Evolutionary conservation across 2,113 vertebrate species (phyloP), one percentile per base, ranked within the genome.

Genomic region (Oostethus manadensis): DNA sequence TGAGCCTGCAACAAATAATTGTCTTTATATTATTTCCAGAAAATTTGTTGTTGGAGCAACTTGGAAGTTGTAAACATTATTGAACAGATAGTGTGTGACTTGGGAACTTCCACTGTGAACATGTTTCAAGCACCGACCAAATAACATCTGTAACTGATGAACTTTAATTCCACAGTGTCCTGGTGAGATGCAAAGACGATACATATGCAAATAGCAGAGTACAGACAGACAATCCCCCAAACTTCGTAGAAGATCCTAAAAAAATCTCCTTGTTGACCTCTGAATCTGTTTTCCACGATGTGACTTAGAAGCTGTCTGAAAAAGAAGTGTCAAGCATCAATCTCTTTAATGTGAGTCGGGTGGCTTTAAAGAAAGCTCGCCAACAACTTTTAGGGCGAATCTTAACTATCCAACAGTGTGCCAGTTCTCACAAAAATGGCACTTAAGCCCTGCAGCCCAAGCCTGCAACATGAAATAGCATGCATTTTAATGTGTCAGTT

Each of bases 401-500:
- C 47, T 68, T 51, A 45, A 64, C 61, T 62, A 65, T 57, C 35
- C 29, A 54, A 47, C 16, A 4, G 3, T 20, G 66, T 73, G 83
- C 77, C 83, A 84, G 61, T 60, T 77, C 60, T 49, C 66, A 71
- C 63, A 78, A 71, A 84, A 78, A 75, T 86, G 70, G 64, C 76
- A 82, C 80, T 79, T 77, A 77, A 79, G 74, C 75, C 49, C 64
- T 74, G 50, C 62, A 71, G 82, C 76, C 76, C 64, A 65, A 71
- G 69, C 54, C 69, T 70, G 40, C 69, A 76, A 70, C 82, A 78
- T 77, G 71, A 83, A 87, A 79, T 70, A 66, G 80, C 69, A 71
- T 75, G 66, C 69, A 79, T 82, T 79, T 81, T 80, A 86, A 84
- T 80, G 77, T 77, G 78, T 76, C 76, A 54, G 71, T 51, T 48